A percentile compares a stretch with the other conserved stretches of the same genome.
phyloP scores from a whole-genome alignment of 2,113 vertebrate genomes.

The Polypterus bichir region DNA sequence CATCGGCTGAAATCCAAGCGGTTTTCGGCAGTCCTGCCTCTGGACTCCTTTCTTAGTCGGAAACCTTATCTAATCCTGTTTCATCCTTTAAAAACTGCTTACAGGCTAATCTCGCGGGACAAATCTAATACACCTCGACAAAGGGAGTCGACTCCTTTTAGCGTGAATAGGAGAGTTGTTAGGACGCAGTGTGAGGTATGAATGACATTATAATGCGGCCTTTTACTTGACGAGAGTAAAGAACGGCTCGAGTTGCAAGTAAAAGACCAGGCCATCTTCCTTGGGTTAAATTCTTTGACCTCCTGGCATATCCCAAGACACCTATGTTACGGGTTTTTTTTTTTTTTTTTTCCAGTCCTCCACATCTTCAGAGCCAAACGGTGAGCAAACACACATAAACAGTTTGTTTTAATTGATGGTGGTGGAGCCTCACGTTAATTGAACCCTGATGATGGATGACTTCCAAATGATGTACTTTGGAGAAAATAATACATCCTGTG shows the following conservation, averaged over 20 bases:
- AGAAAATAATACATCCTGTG: background rate
- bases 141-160: conserved; percentile 67
- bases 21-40: conserved; percentile 40
- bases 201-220: conserved; percentile 58
- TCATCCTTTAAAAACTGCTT: conserved; percentile 62
- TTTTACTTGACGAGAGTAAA: conserved; percentile 51
- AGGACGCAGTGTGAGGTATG: conserved; percentile 57
- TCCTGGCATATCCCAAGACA: conserved; percentile 49
- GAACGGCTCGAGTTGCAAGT: conserved; percentile 46
- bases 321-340: conserved; percentile 48
- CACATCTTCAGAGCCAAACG: conserved; percentile 65
- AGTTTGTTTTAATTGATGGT: conserved; percentile 68
- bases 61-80: conserved; percentile 67
- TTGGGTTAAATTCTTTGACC: conserved; percentile 73
- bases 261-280: conserved; percentile 45
- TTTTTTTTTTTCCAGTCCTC: conserved; percentile 50
- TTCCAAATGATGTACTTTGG: conserved; percentile 48
- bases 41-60: conserved; percentile 42
- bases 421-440: conserved; percentile 60
- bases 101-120: conserved; percentile 57
- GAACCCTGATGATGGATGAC: conserved; percentile 66
- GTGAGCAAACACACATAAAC: conserved; percentile 62
- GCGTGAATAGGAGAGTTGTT: conserved; percentile 59
- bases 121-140: conserved; percentile 77
- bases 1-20: conserved; percentile 26